These are phyloP conservation scores for Silurus lanzhouensis DNA, from an alignment of 2,797 vertebrate genomes.

Conservation along the genomic window DNA sequence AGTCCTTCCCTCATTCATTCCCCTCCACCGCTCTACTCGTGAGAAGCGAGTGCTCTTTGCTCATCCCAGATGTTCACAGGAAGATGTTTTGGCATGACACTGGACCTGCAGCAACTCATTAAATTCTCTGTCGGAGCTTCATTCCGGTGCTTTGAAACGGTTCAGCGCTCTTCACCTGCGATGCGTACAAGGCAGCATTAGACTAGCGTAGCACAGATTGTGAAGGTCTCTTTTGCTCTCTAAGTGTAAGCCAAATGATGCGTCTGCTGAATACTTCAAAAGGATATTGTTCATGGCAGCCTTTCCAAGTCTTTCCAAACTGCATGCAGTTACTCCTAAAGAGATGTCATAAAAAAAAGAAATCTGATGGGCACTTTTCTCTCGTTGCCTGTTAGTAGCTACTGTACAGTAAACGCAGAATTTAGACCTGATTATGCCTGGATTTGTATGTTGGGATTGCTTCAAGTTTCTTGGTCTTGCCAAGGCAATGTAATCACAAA, in stretches of 20 bases:
- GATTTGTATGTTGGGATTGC: neutral
- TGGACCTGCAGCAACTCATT: slow-evolving; percentile 54
- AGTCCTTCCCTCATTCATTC: slow-evolving; percentile 18
- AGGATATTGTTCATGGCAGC: neutral
- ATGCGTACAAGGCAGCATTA: slow-evolving; percentile 23
- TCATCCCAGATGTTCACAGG: slow-evolving; percentile 52
- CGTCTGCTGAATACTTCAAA: neutral
- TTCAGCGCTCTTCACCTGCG: slow-evolving; percentile 46
- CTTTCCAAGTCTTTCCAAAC: neutral
- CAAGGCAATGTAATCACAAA: neutral
- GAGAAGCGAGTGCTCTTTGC: slow-evolving; percentile 31
- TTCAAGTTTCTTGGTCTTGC: neutral
- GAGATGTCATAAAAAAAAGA: neutral
- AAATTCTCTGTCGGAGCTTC: slow-evolving; percentile 48
- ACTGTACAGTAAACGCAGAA: too few relatives aligned
- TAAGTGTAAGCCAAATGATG: neutral
- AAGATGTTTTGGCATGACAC: slow-evolving; percentile 32
- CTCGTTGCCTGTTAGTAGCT: neutral
- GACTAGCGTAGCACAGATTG: slow-evolving; percentile 22
- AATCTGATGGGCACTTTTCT: neutral
- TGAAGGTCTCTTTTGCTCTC: slow-evolving; percentile 16
- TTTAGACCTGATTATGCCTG: neutral
- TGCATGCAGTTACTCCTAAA: neutral
- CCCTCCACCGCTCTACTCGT: slow-evolving; percentile 15
- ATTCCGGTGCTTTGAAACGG: slow-evolving; percentile 50